Percentiles rank a stretch among this genome's conserved stretches.
Evolutionary conservation across 2,888 invertebrate species (phyloP).

Genomic region (Chrysomela aeneicollis): DNA sequence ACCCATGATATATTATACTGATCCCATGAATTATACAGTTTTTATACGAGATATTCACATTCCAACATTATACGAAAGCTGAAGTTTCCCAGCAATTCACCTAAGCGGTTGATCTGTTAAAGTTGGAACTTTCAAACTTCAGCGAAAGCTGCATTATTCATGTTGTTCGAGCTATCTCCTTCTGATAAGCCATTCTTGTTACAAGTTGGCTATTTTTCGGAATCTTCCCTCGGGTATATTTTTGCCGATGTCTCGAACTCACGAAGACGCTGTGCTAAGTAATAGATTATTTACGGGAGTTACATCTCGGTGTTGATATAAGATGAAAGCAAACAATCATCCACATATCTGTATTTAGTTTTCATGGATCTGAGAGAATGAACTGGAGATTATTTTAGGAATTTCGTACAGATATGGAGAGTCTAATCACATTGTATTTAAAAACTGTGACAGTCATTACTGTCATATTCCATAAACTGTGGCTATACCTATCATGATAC

Average conservation of each 20-base stretch:
- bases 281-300: slow-evolving; percentile 31
- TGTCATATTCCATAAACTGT: too few relatives aligned
- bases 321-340: background rate
- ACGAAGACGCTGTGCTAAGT: slow-evolving; percentile 29
- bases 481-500: too few relatives aligned
- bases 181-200: slow-evolving; percentile 56
- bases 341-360: background rate
- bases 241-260: slow-evolving; percentile 37
- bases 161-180: slow-evolving; percentile 52
- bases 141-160: slow-evolving; percentile 56
- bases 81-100: slow-evolving; percentile 35
- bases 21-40: slow-evolving; percentile 14
- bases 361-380: background rate
- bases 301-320: slow-evolving; percentile 11
- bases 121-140: slow-evolving; percentile 45
- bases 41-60: slow-evolving; percentile 20
- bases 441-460: too few relatives aligned
- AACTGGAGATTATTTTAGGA: too few relatives aligned
- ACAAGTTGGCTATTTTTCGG: slow-evolving; percentile 52
- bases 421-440: too few relatives aligned
- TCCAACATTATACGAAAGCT: slow-evolving; percentile 19
- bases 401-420: too few relatives aligned
- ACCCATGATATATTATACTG: background rate
- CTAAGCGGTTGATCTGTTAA: slow-evolving; percentile 47
- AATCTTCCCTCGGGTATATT: slow-evolving; percentile 44